Conservation (phyloP, 2,888 invertebrate genomes). For the Trachelus iudaicus region DNA sequence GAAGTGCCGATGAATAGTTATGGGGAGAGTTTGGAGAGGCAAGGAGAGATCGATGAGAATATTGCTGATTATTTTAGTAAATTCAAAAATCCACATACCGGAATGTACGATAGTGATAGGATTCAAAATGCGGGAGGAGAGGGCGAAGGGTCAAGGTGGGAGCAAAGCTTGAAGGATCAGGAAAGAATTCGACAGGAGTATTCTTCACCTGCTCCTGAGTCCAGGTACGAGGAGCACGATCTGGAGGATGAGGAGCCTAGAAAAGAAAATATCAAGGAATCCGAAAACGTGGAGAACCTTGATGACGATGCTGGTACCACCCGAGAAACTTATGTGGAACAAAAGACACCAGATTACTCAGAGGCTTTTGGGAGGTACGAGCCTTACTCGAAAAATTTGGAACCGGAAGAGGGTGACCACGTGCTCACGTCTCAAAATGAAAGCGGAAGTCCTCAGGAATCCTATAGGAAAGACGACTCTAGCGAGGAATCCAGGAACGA, state of each 20-base stretch:
- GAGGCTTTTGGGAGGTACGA: constrained; percentile 4
- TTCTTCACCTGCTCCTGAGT: constrained; percentile 28
- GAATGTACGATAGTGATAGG: constrained; percentile 32
- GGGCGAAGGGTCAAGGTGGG: constrained; percentile 15
- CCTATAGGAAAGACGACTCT: background rate
- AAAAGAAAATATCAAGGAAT: background rate
- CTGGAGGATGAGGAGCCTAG: constrained; percentile 27
- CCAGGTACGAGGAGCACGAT: constrained; percentile 56
- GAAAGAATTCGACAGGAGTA: constrained; percentile 29
- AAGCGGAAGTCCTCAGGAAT: background rate
- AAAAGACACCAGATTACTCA: constrained; percentile 10
- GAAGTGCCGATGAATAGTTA: constrained; percentile 56
- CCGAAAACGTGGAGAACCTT: background rate
- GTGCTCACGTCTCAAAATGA: background rate
- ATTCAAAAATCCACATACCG: constrained; percentile 45
- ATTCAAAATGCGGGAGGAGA: constrained; percentile 12
- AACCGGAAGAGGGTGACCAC: constrained; percentile 3
- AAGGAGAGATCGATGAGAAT: constrained; percentile 48
- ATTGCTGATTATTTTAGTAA: constrained; percentile 49
- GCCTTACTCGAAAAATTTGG: constrained; percentile 9
- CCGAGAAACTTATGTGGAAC: background rate
- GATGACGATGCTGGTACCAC: constrained; percentile 8
- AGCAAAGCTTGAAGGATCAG: constrained; percentile 11
- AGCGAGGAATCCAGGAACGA: background rate
- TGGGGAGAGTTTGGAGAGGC: constrained; percentile 52